These are phyloP conservation scores for Pipistrellus nathusii DNA, from an alignment of 2,797 vertebrate genomes.

Conservation along the genomic window DNA sequence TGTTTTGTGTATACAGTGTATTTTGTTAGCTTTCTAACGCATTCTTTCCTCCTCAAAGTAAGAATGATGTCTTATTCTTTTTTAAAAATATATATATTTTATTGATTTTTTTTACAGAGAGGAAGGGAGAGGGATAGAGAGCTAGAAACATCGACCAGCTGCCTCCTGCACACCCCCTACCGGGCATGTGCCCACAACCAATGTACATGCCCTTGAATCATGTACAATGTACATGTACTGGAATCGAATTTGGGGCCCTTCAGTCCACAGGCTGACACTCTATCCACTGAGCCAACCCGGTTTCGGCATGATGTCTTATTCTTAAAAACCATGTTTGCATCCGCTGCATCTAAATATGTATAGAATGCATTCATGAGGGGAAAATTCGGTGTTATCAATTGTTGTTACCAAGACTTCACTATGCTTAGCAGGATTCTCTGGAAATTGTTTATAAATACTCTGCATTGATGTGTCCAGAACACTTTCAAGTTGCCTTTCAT, in stretches of 20 bases:
- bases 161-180: too few relatives aligned
- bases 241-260: too few relatives aligned
- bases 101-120: too few relatives aligned
- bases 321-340: background rate
- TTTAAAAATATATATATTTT: too few relatives aligned
- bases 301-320: background rate
- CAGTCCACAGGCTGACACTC: too few relatives aligned
- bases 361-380: background rate
- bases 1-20: background rate
- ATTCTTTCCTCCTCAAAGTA: background rate
- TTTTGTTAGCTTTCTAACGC: background rate
- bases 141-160: too few relatives aligned
- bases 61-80: background rate
- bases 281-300: too few relatives aligned
- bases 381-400: background rate
- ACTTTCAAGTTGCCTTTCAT: conserved; percentile 49
- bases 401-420: background rate
- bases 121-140: too few relatives aligned
- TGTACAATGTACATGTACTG: too few relatives aligned
- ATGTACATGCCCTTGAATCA: too few relatives aligned
- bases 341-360: background rate
- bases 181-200: too few relatives aligned
- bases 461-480: background rate
- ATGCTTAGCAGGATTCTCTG: background rate
- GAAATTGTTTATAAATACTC: background rate